Conservation (phyloP, 2,797 vertebrate species). For the Gorsachius magnificus region DNA sequence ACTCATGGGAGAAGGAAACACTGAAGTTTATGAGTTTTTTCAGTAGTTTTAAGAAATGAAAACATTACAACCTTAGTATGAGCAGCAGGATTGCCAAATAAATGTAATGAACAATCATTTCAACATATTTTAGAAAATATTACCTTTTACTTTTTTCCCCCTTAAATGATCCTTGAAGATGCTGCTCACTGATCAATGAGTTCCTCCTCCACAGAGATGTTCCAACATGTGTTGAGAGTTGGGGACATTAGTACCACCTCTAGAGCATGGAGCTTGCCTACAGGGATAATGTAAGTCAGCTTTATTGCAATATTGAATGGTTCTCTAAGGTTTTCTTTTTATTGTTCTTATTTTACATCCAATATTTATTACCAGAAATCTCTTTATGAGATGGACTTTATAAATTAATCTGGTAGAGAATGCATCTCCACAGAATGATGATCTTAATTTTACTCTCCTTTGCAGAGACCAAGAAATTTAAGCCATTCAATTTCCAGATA, state of each 20-base stretch:
- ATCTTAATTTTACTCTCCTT: constrained; percentile 25
- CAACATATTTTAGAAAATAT: constrained; percentile 22
- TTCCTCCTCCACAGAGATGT: constrained; percentile 62
- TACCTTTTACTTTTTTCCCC: constrained; percentile 54
- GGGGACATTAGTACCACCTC: constrained; percentile 59
- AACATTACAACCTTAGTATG: constrained; percentile 26
- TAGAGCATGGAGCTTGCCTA: constrained; percentile 62
- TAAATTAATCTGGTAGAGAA: constrained; percentile 17
- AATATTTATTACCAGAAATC: neutral
- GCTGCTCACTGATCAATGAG: constrained; percentile 54
- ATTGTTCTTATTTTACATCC: constrained; percentile 64
- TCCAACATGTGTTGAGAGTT: constrained; percentile 59
- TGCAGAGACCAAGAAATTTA: constrained; percentile 12
- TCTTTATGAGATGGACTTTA: neutral
- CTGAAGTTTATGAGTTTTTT: neutral
- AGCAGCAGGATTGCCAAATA: constrained; percentile 64
- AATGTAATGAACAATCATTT: constrained; percentile 16
- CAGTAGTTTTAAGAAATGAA: constrained; percentile 22
- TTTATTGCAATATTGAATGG: constrained; percentile 57
- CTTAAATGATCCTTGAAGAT: constrained; percentile 46
- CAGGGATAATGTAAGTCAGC: constrained; percentile 57
- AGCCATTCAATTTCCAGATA: neutral
- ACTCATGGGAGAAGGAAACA: neutral
- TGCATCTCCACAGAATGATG: constrained; percentile 29
- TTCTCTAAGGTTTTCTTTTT: constrained; percentile 66